Evolutionary conservation across 2,797 vertebrate genomes (phyloP).

Genomic region (Peromyscus aztecus): DNA sequence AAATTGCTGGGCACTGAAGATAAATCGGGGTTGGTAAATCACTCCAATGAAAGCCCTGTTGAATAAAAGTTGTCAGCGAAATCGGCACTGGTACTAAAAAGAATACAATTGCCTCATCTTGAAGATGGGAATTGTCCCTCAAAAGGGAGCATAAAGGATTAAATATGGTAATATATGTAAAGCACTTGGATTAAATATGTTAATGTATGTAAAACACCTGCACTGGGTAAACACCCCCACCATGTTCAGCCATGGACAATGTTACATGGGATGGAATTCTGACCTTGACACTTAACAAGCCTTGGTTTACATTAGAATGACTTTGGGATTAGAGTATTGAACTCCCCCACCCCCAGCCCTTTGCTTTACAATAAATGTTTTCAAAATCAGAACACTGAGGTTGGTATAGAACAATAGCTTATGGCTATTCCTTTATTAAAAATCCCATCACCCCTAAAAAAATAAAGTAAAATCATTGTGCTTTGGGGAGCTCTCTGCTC

Average conservation of each 20-base stretch:
- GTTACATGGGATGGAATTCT: conserved; percentile 33
- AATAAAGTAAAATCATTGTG: background rate
- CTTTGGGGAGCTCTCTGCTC: background rate
- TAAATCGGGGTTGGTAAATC: conserved; percentile 63
- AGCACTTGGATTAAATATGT: conserved; percentile 48
- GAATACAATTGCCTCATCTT: conserved; percentile 51
- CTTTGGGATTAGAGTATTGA: background rate
- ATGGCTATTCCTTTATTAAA: background rate
- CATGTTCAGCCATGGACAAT: background rate
- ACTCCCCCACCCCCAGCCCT: background rate
- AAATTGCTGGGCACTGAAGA: conserved; percentile 74
- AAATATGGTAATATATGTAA: conserved; percentile 44
- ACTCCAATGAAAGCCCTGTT: conserved; percentile 51
- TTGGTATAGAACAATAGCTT: background rate
- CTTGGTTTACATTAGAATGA: conserved; percentile 41
- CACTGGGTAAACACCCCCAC: background rate
- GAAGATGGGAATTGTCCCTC: conserved; percentile 29
- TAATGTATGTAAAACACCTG: conserved; percentile 52
- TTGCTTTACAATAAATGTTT: background rate
- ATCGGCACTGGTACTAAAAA: conserved; percentile 22
- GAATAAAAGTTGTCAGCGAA: conserved; percentile 74
- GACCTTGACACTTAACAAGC: conserved; percentile 49
- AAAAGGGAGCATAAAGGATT: conserved; percentile 4
- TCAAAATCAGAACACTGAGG: conserved; percentile 13
- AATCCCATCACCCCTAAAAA: background rate